Evolutionary conservation across 1,140 invertebrate species (phyloP).

Genomic region (Cryptotermes secundus): DNA sequence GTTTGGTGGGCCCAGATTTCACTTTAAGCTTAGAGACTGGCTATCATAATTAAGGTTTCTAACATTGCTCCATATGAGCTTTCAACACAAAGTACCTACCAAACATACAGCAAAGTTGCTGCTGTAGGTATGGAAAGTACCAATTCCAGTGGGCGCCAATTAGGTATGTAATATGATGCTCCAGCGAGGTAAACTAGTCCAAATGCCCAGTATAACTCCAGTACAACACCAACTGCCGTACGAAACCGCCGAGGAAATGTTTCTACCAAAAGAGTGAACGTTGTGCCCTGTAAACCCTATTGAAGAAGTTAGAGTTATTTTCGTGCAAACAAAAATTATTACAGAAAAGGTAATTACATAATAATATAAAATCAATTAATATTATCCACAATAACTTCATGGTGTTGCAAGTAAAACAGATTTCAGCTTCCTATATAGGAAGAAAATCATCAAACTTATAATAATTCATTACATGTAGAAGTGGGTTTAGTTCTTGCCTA

Average conservation of each 20-base stretch:
- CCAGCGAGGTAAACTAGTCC: slow-evolving; percentile 48
- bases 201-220: slow-evolving; percentile 48
- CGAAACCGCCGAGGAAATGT: slow-evolving; percentile 53
- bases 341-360: no score
- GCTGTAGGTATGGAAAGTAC: slow-evolving; percentile 50
- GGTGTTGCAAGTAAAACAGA: no score
- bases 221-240: slow-evolving; percentile 49
- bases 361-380: no score
- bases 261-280: slow-evolving; percentile 50
- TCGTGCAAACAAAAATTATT: background rate
- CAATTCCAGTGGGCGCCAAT: slow-evolving; percentile 54
- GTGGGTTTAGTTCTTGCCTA: no score
- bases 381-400: no score
- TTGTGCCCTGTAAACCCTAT: background rate
- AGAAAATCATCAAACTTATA: no score
- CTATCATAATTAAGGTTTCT: no score
- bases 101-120: slow-evolving; percentile 48
- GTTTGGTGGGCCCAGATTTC: no score
- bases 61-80: no score
- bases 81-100: slow-evolving; percentile 42
- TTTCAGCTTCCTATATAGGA: no score
- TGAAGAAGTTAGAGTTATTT: background rate
- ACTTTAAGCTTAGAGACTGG: no score
- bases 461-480: no score
- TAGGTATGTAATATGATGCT: slow-evolving; percentile 47